phyloP scores from a whole-genome alignment of 2,113 vertebrate species.

The Camelus bactrianus region DNA sequence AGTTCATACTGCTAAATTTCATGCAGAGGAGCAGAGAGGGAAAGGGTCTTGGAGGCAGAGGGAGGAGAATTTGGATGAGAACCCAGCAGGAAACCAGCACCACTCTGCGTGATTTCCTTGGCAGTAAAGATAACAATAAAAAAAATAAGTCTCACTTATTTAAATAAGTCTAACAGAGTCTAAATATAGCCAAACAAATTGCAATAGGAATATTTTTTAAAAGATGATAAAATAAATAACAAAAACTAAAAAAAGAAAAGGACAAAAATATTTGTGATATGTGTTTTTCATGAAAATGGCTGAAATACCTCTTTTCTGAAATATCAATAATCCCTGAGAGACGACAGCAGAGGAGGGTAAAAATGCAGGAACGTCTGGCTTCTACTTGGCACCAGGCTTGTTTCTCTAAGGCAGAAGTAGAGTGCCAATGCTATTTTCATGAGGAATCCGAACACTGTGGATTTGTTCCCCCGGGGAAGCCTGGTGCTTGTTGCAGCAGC shows the following conservation, averaged over 20 bases:
- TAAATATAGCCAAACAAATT: not conserved
- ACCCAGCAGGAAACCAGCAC: not conserved
- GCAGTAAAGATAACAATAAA: not conserved
- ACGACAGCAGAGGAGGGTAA: conserved; percentile 36
- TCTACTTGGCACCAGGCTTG: conserved; percentile 16
- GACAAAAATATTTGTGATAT: conserved; percentile 30
- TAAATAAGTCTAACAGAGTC: not conserved
- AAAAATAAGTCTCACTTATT: not conserved
- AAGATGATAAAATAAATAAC: not conserved
- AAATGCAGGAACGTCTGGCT: conserved; percentile 51
- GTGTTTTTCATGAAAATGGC: conserved; percentile 75
- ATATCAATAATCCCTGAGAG: conserved; percentile 72
- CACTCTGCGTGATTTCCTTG: not conserved
- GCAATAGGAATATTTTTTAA: not conserved
- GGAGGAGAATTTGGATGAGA: not conserved
- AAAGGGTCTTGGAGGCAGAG: not conserved
- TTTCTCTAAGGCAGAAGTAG: conserved; percentile 46
- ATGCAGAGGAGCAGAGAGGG: fast-evolving
- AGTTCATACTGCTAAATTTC: not conserved
- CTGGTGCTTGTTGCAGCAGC: not conserved
- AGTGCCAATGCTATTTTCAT: conserved; percentile 47
- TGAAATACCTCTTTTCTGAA: conserved; percentile 72
- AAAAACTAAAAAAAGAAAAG: not conserved
- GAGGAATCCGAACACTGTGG: not conserved
- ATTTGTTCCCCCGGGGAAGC: not conserved